phyloP scores from a whole-genome alignment of 2,888 invertebrate species.

The Sesia bembeciformis region DNA sequence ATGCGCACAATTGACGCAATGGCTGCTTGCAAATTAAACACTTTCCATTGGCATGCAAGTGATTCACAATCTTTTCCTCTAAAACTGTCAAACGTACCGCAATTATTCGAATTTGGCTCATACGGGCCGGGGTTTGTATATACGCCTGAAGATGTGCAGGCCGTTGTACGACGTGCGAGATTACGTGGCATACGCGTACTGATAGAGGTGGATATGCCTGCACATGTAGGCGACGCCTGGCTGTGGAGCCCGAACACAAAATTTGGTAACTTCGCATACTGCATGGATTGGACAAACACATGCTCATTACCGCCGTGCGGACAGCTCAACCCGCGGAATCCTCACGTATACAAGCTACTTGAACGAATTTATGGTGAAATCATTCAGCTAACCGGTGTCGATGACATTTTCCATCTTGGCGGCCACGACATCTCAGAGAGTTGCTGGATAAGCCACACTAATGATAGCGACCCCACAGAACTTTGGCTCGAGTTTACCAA shows the following conservation, averaged over 20 bases:
- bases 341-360: slow-evolving; percentile 78
- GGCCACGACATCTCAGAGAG: slow-evolving; percentile 82
- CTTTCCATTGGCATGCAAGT: slow-evolving; percentile 92
- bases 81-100: slow-evolving; percentile 81
- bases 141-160: slow-evolving; percentile 77
- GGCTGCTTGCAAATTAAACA: slow-evolving; percentile 91
- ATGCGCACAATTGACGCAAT: slow-evolving; percentile 86
- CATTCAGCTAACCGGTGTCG: slow-evolving; percentile 81
- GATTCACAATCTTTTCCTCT: slow-evolving; percentile 94
- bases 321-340: slow-evolving; percentile 84
- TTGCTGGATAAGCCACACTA: slow-evolving; percentile 80
- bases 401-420: slow-evolving; percentile 86
- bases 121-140: slow-evolving; percentile 84
- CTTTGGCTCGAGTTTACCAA: slow-evolving; percentile 83
- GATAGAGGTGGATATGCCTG: slow-evolving; percentile 91
- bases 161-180: slow-evolving; percentile 83
- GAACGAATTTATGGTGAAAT: slow-evolving; percentile 83
- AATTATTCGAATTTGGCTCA: slow-evolving; percentile 84
- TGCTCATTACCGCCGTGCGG: slow-evolving; percentile 86
- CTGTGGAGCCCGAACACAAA: slow-evolving; percentile 80
- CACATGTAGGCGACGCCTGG: slow-evolving; percentile 88
- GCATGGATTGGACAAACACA: slow-evolving; percentile 80
- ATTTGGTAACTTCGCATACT: slow-evolving; percentile 80
- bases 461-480: slow-evolving; percentile 77
- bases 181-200: slow-evolving; percentile 88